Evolutionary conservation across 2,797 vertebrate genomes (phyloP), one percentile per base, ranked within the genome.

Genomic region (Monodelphis domestica): DNA sequence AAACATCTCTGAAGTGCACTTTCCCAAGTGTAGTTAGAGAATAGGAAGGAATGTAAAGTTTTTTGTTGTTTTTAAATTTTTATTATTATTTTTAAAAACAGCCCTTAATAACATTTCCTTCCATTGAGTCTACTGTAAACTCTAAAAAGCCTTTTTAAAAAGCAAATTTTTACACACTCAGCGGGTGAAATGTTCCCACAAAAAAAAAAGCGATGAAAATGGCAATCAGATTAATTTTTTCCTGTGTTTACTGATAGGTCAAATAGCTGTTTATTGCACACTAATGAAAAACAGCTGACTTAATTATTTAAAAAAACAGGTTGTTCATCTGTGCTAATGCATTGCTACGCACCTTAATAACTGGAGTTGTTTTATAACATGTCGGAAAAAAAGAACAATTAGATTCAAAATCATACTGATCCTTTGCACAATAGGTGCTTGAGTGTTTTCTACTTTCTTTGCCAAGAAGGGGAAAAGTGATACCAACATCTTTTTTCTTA

Each of bases 101-200:
- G 98, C 98, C 98, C 98, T 99, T 99, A 98, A 98, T 98, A 98
- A 98, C 98, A 98, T 98, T 98, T 98, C 98, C 98, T 98, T 98
- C 98, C 98, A 95, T 97, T 97, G 96, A 98, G 98, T 98, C 98
- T 98, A 98, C 97, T 98, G 98, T 98, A 98, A 98, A 98, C 98
- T 98, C 98, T 98, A 98, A 98, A 98, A 98, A 98, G 97, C 98
- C 98, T 98, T 98, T 98, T 96, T 96, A 98, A 95, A 98, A 98
- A 98, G 98, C 98, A 98, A 98, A 96, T 97, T 98, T 97, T 97
- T 97, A 97, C 97, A 98, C 97, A 98, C 97, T 98, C 98, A 98
- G 98, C 97, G 92, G 97, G 97, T 98, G 98, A 98, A 98, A 98
- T 98, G 97, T 98, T 97, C 98, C 97, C 98, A 98, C 95, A 91